These are phyloP conservation scores for Halcyon senegalensis DNA, from an alignment of 2,113 vertebrate species.

Conservation along the genomic window DNA sequence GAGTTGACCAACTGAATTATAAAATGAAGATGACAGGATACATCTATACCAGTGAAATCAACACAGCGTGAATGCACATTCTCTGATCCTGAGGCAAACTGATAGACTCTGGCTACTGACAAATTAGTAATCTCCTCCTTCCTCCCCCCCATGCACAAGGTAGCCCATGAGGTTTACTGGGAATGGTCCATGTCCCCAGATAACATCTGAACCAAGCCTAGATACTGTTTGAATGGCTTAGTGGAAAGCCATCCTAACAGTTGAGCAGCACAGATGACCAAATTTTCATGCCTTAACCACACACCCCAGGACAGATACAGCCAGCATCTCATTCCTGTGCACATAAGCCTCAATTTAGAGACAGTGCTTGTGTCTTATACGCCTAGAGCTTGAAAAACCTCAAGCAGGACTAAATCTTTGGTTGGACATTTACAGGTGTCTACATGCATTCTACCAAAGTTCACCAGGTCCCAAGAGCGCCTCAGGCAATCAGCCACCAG, in stretches of 20 bases:
- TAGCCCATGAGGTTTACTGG: background rate
- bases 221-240: background rate
- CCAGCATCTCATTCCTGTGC: background rate
- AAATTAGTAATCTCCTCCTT: background rate
- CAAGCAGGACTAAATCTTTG: background rate
- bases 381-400: background rate
- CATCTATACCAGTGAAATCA: background rate
- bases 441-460: background rate
- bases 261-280: background rate
- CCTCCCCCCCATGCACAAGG: background rate
- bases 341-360: fast-evolving
- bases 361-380: background rate
- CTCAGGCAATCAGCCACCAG: background rate
- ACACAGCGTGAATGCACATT: background rate
- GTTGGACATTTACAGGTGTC: background rate
- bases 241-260: background rate
- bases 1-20: background rate
- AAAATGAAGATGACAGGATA: background rate
- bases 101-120: background rate
- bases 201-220: background rate
- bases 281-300: background rate
- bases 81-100: background rate
- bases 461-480: background rate
- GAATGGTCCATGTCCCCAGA: background rate
- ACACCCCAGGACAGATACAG: background rate